Evolutionary conservation across 2,888 invertebrate species (phyloP), one percentile per base, ranked within the genome.

Genomic region (Lutraria lutraria): DNA sequence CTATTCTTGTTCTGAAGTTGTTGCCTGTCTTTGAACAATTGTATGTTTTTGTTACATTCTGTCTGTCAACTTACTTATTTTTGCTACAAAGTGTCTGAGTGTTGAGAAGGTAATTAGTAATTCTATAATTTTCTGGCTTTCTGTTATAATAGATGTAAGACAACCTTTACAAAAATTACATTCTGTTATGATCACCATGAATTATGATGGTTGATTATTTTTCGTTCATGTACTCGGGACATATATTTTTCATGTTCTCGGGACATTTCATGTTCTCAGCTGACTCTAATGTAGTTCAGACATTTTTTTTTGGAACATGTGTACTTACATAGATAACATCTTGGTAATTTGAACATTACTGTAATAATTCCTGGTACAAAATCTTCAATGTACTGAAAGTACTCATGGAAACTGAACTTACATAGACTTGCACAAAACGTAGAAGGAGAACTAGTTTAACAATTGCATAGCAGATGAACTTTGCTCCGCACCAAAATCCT

Each of bases 41-140:
- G 85, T 80, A 60, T 85, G 85, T 85, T 85, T 80, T 85, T 85
- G 85, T 85, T 85, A 56, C 56, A 56, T 79, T 85, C 85, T 85
- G 56, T 85, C 85, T 85, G 76, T 85, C 85, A 85, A 34, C 80
- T 80, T 3, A 34, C 79, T n/a, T 34, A 34, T 85, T 52, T 85
- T 85, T 79, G 43, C 54, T 43, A 52, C 56, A 16, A 56, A 80
- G 56, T 85, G 85, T 79, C 80, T 34, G 34, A 60, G 85, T 85
- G 85, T 54, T 80, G 85, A 85, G 43, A 56, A 43, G 54, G 29
- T 85, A 79, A 85, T 85, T 85, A 85, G 31, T 54, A 19, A 52
- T 81, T 81, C 53, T 4, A 16, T 81, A 81, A 52, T 81, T 81
- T n/a, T 81, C 52, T 15, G 16, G 25, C 63, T 4, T 10, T 25